phyloP scores from a whole-genome alignment of 1,140 invertebrate genomes.

The Hermetia illucens region DNA sequence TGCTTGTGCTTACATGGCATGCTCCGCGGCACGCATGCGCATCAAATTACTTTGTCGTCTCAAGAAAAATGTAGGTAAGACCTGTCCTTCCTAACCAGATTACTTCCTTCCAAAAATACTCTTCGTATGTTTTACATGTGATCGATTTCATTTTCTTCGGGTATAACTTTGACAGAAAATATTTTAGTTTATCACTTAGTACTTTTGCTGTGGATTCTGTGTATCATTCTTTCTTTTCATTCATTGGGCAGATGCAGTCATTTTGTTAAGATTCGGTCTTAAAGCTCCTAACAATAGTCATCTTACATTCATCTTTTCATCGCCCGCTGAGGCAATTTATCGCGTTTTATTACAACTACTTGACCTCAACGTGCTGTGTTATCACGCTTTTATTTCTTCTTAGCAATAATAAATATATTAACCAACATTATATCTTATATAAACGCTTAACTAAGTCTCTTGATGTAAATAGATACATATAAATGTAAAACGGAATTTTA shows the following conservation, averaged over 20 bases:
- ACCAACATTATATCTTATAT: not conserved
- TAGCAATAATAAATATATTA: not conserved
- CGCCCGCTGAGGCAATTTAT: too few relatives aligned
- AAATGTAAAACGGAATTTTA: not conserved
- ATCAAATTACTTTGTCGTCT: too few relatives aligned
- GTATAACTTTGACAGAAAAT: not conserved
- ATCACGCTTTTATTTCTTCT: constrained; percentile 1
- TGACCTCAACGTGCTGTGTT: too few relatives aligned
- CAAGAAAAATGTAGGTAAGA: not conserved
- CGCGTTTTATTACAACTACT: too few relatives aligned
- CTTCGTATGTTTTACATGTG: not conserved
- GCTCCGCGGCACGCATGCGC: too few relatives aligned
- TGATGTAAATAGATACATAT: not conserved
- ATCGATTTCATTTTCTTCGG: not conserved
- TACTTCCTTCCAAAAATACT: not conserved
- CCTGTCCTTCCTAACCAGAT: not conserved
- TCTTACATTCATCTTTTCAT: not conserved
- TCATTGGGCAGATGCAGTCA: constrained; percentile 5
- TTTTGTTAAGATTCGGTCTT: constrained; percentile 5
- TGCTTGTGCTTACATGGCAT: too few relatives aligned
- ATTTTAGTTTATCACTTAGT: not conserved
- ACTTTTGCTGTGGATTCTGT: not conserved
- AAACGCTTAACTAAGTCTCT: not conserved
- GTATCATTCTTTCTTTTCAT: not conserved
- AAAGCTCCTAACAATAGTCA: constrained; percentile 1